Conservation (phyloP, 2,113 vertebrate species). For the Neogale vison region DNA sequence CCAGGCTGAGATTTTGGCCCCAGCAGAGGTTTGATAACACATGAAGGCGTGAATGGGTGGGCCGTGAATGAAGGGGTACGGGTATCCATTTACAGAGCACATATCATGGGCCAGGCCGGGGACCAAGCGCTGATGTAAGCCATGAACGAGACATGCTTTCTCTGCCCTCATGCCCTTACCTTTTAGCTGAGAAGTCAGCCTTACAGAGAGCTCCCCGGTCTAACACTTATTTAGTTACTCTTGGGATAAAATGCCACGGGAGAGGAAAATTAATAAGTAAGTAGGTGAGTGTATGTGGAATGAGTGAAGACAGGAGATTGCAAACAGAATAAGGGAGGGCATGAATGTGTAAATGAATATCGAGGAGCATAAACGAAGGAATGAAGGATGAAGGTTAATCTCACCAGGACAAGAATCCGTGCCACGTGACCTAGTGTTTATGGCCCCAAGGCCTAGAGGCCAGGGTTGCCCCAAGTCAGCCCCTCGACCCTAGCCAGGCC, state of each 20-base stretch:
- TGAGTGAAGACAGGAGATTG: neutral
- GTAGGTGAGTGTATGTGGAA: neutral
- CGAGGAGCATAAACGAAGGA: neutral
- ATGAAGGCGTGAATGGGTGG: neutral
- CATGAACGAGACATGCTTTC: neutral
- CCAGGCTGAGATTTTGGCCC: neutral
- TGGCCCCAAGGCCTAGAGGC: neutral
- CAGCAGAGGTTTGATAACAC: neutral
- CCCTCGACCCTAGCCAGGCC: neutral
- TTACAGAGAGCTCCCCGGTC: neutral
- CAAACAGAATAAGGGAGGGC: neutral
- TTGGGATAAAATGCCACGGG: neutral
- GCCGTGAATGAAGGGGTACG: neutral
- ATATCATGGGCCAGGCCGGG: neutral
- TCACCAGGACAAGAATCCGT: neutral
- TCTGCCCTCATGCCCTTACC: neutral
- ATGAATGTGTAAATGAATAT: neutral
- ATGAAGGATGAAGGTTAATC: neutral
- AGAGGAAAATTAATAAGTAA: neutral
- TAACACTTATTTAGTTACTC: neutral
- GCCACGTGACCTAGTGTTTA: neutral
- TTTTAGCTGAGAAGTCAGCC: neutral
- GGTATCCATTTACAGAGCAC: neutral
- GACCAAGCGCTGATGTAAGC: neutral
- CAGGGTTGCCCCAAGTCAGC: neutral